Evolutionary conservation across 2,797 vertebrate genomes (phyloP).

Genomic region (Nothura maculosa): DNA sequence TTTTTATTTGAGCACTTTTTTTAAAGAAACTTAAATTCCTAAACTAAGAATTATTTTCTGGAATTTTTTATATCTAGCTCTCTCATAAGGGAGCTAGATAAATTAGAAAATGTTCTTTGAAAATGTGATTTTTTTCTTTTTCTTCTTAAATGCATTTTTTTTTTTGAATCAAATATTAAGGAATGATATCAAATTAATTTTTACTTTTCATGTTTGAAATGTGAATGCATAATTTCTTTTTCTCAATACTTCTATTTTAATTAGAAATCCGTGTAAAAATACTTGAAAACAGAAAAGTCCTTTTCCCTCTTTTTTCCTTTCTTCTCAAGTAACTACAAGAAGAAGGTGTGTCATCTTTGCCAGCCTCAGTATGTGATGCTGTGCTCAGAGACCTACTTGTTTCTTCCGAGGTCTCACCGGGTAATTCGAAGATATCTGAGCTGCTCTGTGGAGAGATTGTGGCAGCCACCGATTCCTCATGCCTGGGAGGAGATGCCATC

Average conservation of each 20-base stretch:
- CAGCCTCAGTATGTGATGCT: neutral
- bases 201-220: neutral
- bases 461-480: neutral
- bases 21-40: neutral
- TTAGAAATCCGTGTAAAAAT: neutral
- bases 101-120: neutral
- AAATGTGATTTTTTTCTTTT: neutral
- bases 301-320: neutral
- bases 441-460: neutral
- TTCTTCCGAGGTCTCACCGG: slow-evolving; percentile 16
- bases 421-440: neutral
- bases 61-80: neutral
- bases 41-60: neutral
- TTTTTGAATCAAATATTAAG: neutral
- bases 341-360: neutral
- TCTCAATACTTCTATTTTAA: neutral
- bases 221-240: neutral
- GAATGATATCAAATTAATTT: neutral
- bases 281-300: neutral
- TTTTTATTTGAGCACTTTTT: neutral
- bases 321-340: neutral
- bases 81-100: neutral
- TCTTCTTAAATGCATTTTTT: neutral
- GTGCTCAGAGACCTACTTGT: neutral
- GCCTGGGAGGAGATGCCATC: slow-evolving; percentile 33